These are phyloP conservation scores for Xiphorhynchus elegans DNA, from an alignment of 2,113 vertebrate species.

Conservation along the genomic window DNA sequence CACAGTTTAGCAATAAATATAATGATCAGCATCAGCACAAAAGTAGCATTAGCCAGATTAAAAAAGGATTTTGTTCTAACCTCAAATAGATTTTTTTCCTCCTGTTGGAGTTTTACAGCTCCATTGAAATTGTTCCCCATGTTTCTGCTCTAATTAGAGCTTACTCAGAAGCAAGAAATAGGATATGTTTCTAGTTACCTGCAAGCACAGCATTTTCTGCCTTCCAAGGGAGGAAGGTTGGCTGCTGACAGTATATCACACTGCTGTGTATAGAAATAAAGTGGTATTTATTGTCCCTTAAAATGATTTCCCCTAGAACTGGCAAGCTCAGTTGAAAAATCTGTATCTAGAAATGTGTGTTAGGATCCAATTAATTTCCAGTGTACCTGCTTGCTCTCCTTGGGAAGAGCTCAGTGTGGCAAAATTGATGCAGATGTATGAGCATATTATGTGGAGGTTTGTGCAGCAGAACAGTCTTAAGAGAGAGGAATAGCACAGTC, in stretches of 20 bases:
- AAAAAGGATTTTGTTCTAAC: slow-evolving; percentile 52
- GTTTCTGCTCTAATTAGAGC: slow-evolving; percentile 17
- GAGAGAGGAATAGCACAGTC: background rate
- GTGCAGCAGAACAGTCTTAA: background rate
- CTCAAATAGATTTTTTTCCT: background rate
- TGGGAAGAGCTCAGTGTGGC: background rate
- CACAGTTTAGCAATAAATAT: background rate
- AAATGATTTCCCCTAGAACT: slow-evolving; percentile 34
- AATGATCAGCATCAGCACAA: slow-evolving; percentile 19
- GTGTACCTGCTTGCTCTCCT: background rate
- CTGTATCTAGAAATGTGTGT: background rate
- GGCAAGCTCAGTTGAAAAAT: slow-evolving; percentile 35
- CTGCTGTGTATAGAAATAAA: slow-evolving; percentile 36
- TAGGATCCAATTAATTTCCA: slow-evolving; percentile 25
- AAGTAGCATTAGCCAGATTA: slow-evolving; percentile 21
- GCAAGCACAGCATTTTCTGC: slow-evolving; percentile 19
- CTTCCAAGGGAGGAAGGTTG: background rate
- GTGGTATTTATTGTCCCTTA: slow-evolving; percentile 35
- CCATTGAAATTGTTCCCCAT: background rate
- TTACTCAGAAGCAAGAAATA: slow-evolving; percentile 29
- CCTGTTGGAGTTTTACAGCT: background rate
- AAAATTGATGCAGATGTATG: background rate
- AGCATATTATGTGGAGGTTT: background rate
- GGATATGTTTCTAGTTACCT: background rate
- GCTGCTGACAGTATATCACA: background rate